A percentile compares a stretch with the other conserved stretches of the same genome.
Evolutionary conservation across 2,888 invertebrate species (phyloP).

Genomic region (Hydrotaea diabolus): DNA sequence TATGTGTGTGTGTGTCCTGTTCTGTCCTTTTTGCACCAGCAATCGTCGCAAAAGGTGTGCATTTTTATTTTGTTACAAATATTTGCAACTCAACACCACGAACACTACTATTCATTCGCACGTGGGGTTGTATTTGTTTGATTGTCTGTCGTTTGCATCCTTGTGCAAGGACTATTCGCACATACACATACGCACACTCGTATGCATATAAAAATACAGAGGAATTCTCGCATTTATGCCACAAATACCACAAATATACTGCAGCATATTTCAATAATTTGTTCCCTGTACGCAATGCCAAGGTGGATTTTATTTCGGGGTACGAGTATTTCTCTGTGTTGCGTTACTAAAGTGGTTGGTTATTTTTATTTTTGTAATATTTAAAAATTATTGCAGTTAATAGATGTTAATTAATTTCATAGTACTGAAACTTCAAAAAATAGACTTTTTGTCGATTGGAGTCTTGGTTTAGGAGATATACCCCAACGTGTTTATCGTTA

Average conservation of each 20-base stretch:
- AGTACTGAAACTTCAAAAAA: too few relatives aligned
- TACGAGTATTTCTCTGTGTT: constrained; percentile 72
- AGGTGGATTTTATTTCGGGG: too few relatives aligned
- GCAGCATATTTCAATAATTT: constrained; percentile 42
- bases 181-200: too few relatives aligned
- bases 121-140: neutral
- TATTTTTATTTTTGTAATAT: too few relatives aligned
- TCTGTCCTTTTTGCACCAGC: neutral
- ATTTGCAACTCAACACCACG: constrained; percentile 52
- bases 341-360: too few relatives aligned
- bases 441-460: too few relatives aligned
- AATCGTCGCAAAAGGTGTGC: constrained; percentile 5
- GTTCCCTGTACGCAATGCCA: too few relatives aligned
- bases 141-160: neutral
- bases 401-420: too few relatives aligned
- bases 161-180: neutral
- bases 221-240: constrained; percentile 15
- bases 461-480: too few relatives aligned
- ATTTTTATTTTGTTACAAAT: constrained; percentile 25
- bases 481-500: too few relatives aligned
- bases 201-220: constrained; percentile 25
- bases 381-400: too few relatives aligned
- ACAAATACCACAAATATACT: constrained; percentile 47
- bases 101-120: constrained; percentile 1
- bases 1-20: neutral